These are phyloP conservation scores for Ptyas mucosa DNA, from an alignment of 2,113 vertebrate species.

Conservation along the genomic window DNA sequence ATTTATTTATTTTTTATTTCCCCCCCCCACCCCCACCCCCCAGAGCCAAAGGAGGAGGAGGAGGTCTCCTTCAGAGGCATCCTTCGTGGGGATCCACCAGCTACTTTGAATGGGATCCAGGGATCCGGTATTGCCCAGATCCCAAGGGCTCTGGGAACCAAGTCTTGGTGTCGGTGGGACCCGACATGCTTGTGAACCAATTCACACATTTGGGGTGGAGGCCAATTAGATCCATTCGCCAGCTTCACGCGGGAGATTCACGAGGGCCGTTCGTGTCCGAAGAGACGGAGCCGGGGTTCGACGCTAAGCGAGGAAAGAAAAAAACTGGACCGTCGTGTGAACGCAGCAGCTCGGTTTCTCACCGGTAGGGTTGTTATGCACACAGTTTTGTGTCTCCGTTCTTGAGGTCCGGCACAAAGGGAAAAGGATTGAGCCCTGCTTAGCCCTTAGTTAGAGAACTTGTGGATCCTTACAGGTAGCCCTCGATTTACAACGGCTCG, in stretches of 20 bases:
- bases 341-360: rapidly evolving
- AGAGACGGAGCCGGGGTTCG: neutral
- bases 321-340: neutral
- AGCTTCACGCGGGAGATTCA: neutral
- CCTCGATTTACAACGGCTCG: neutral
- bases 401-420: neutral
- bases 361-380: neutral
- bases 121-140: neutral
- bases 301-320: neutral
- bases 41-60: neutral
- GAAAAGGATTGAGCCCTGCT: neutral
- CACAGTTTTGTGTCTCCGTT: too few species aligned
- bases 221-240: rapidly evolving
- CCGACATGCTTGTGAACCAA: neutral
- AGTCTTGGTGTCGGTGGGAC: neutral
- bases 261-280: neutral
- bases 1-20: too few species aligned
- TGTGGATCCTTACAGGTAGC: too few species aligned
- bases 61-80: neutral
- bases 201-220: too few species aligned
- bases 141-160: neutral
- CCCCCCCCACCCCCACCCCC: too few species aligned
- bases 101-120: neutral
- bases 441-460: neutral
- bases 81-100: neutral